Evolutionary conservation across 2,113 vertebrate species (phyloP), one percentile per base, ranked within the genome.

Genomic region (Labrus mixtus): DNA sequence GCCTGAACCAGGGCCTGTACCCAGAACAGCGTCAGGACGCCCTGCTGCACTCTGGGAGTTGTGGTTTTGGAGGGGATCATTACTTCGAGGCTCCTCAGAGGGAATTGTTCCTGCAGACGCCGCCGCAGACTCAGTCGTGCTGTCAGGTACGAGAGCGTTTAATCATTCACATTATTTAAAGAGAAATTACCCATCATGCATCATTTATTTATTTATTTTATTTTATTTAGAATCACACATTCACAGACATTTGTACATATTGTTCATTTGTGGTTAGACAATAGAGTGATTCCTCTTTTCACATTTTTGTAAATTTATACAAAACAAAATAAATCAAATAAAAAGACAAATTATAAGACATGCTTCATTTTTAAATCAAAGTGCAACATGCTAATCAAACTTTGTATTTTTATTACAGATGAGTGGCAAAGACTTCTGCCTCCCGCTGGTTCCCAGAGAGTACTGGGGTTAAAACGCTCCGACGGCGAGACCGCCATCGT

Each of bases 391-490:
- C 16, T 79, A 59, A 87, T 50, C 36, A 13, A 4, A 36, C 68
- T 0, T 68, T 71, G 1, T 25, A 59, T 68, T 65, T 33, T 15
- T 73, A 43, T 62, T 68, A 59, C 88, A 95, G 94, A 89, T 93
- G 83, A 91, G 85, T n/a, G 84, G 81, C 57, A 89, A 89, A 75
- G 89, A 92, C 77, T 82, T 90, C 81, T 90, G 89, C 78, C 73
- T 79, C 76, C 93, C 92, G 0, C 45, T 94, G 50, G 88, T 92
- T 65, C 79, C 90, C 1, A 87, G 87, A 0, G 91, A 92, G 51
- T 92, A 93, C 39, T 95, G 94, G 92, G 84, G 87, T 64, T 94
- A 71, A 71, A 91, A 82, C 57, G 0, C 73, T 3, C 16, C 54
- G 29, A 2, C 48, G 6, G 48, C 20, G 25, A 20, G 7, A 5